A percentile compares a stretch with the other conserved stretches of the same genome.
Conservation (phyloP, 2,113 vertebrate species). For the Oenanthe oenanthe region DNA sequence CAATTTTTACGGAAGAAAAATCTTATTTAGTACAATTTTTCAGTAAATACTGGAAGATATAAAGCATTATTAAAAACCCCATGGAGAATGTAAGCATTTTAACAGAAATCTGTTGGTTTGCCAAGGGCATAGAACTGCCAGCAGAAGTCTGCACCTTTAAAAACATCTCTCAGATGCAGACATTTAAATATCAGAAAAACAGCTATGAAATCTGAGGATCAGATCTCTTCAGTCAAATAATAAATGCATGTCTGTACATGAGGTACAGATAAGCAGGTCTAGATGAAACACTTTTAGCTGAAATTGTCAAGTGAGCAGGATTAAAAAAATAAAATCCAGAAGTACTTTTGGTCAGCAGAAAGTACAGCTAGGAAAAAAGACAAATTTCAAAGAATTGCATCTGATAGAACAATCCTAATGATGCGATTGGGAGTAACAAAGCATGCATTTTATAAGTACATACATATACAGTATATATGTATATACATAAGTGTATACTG, state of each 20-base stretch:
- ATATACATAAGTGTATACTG: background rate
- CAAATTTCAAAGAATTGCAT: background rate
- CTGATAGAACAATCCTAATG: background rate
- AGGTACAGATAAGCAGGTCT: background rate
- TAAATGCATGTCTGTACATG: background rate
- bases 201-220: background rate
- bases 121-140: background rate
- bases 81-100: background rate
- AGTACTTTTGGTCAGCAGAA: background rate
- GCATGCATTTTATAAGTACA: background rate
- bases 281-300: background rate
- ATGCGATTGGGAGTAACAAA: background rate
- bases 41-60: background rate
- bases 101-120: background rate
- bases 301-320: background rate
- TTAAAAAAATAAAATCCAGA: background rate
- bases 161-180: background rate
- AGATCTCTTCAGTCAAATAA: background rate
- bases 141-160: background rate
- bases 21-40: background rate
- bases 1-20: background rate
- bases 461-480: too few species aligned
- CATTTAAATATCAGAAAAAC: background rate
- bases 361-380: background rate
- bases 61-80: background rate